Evolutionary conservation across 2,113 vertebrate genomes (phyloP), one percentile per base, ranked within the genome.

Genomic region (Etheostoma spectabile): DNA sequence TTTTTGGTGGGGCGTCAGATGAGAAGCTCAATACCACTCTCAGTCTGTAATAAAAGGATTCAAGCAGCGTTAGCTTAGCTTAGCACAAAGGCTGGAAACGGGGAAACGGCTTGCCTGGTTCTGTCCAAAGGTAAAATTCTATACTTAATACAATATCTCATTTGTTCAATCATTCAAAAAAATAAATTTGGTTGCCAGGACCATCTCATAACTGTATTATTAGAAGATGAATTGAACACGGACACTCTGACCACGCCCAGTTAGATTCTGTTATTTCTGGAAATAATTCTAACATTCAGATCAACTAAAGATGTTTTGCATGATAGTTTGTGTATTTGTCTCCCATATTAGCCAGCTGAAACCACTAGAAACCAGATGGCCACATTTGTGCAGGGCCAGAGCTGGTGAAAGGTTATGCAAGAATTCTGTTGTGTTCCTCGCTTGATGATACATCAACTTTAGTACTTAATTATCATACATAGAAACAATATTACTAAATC

Each of bases 41-140:
- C n/a, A n/a, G 16, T 33, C 7, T 30, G 8, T 30, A 56, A 24
- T 19, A 61, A 21, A 35, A 61, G 12, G 18, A 24, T 18, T 35
- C 59, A 61, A 18, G 18, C 60, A 62, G 60, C 60, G 12, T 62
- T n/a, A 62, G 33, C 11, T 60, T 60, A 60, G 27, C 27, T 61
- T 61, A 61, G 59, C 16, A 61, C 16, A 61, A 61, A 38, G 4
- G 21, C 16, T 35, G 59, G 30, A 35, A 61, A 61, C 59, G 24
- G 15, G 15, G 27, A 30, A 59, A 59, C 14, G 30, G 30, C 15
- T 60, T 33, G 16, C 18, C 16, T 60, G 33, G 11, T 61, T 35
- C 18, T 61, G 57, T 60, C 27, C 30, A 63, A 63, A n/a, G 38
- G 19, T 22, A 42, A 63, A 12, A n/a, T 18, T 60, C 8, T 30